Evolutionary conservation across 2,888 invertebrate species (phyloP), one percentile per base, ranked within the genome.

Genomic region (Machimus rusticus): DNA sequence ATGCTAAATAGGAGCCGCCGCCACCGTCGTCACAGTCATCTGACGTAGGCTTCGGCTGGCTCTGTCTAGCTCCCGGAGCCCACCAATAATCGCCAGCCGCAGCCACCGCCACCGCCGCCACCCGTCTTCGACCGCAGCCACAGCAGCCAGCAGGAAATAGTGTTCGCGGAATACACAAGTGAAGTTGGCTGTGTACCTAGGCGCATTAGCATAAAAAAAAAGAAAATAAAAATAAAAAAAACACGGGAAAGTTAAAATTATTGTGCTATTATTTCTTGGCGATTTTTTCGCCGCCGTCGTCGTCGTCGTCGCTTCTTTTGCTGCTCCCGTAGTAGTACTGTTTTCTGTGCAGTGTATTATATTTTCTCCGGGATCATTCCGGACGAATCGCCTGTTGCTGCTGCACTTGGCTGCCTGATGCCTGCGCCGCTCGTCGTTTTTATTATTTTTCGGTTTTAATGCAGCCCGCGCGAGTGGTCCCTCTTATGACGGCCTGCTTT

Each of bases 231-330:
- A 82, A 82, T 57, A 82, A 31, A 74, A 81, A 51, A 81, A 82
- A 82, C 82, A 82, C 82, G 57, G 55, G 57, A 82, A 82, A 82
- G 82, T 82, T 82, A 82, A 82, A 82, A 82, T 82, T 82, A 82
- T 82, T 82, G 82, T 82, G 82, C 82, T 82, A 82, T 82, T 82
- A 82, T 57, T 82, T 55, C 82, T 37, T 34, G 57, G 37, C 57
- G 28, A 82, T 57, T 57, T 82, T 66, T 57, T 66, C 34, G n/a
- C 55, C 34, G 28, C n/a, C 16, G 34, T 34, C 34, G 57, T 66
- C 19, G 37, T 19, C 82, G 19, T 31, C 19, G 31, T 51, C 55
- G 51, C 51, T 51, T 55, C 55, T 51, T 16, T 28, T 79, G 34
- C 5, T 79, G 51, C 51, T 28, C 9, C 37, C 37, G 57, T 55